A percentile compares a stretch with the other conserved stretches of the same genome.
Evolutionary conservation across 2,797 vertebrate genomes (phyloP).

Genomic region (Trichosurus vulpecula): DNA sequence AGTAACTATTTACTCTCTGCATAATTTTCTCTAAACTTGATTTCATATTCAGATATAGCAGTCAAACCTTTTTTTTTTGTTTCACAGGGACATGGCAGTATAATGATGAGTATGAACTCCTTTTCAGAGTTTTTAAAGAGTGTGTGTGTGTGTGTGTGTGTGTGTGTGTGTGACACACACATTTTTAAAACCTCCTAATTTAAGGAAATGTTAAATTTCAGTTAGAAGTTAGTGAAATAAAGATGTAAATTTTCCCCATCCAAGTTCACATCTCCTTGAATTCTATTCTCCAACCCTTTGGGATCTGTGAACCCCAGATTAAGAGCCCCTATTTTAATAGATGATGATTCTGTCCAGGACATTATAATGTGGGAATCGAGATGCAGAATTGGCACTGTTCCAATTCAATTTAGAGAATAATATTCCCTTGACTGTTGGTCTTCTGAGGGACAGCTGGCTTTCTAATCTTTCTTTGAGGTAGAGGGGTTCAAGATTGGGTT

Average conservation of each 20-base stretch:
- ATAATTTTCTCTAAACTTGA: neutral
- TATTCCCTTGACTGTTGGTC: conserved; percentile 35
- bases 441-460: neutral
- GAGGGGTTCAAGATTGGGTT: neutral
- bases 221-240: neutral
- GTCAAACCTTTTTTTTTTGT: neutral
- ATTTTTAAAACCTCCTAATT: neutral
- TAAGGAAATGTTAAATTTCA: neutral
- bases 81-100: neutral
- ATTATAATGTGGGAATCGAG: neutral
- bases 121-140: neutral
- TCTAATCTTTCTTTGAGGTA: neutral
- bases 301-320: neutral
- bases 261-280: neutral
- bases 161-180: neutral
- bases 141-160: neutral
- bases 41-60: neutral
- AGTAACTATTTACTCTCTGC: neutral
- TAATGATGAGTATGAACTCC: neutral
- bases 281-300: neutral
- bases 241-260: neutral
- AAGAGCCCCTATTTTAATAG: neutral
- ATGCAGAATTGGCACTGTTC: conserved; percentile 1
- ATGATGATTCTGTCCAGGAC: neutral
- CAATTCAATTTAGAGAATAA: neutral